These are phyloP conservation scores for Ostrea denselamellosa DNA, from an alignment of 1,140 invertebrate genomes.

Conservation along the genomic window DNA sequence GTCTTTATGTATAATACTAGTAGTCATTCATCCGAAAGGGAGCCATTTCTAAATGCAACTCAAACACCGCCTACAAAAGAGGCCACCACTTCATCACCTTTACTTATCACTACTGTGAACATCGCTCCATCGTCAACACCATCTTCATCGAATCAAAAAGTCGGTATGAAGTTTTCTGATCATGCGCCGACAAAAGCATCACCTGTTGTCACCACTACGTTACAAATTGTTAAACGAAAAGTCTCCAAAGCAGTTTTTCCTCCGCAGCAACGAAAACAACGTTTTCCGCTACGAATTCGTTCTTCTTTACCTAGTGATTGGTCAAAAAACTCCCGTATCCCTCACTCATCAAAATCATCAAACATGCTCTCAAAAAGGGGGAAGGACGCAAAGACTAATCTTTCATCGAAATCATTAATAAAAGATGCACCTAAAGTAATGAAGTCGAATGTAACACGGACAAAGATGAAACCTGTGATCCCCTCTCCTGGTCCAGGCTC, in stretches of 20 bases:
- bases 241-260: neutral
- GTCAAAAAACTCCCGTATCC: too few species aligned
- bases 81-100: neutral
- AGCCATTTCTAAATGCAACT: neutral
- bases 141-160: neutral
- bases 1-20: neutral
- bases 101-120: neutral
- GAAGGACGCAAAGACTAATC: neutral
- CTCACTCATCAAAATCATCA: neutral
- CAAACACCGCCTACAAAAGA: neutral
- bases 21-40: neutral
- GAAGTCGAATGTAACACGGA: neutral
- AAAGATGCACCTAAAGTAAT: neutral
- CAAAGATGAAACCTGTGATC: neutral
- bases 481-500: neutral
- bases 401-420: neutral
- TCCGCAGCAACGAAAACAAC: neutral
- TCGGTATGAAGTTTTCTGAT: neutral
- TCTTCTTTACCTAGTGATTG: too few species aligned
- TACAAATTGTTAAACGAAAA: neutral
- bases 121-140: neutral
- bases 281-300: neutral
- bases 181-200: neutral
- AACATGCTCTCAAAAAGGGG: conserved; percentile 1
- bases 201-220: neutral